Percentiles rank a stretch among this genome's conserved stretches.
phyloP scores from a whole-genome alignment of 2,888 invertebrate genomes.

The Bombyx huttoni region DNA sequence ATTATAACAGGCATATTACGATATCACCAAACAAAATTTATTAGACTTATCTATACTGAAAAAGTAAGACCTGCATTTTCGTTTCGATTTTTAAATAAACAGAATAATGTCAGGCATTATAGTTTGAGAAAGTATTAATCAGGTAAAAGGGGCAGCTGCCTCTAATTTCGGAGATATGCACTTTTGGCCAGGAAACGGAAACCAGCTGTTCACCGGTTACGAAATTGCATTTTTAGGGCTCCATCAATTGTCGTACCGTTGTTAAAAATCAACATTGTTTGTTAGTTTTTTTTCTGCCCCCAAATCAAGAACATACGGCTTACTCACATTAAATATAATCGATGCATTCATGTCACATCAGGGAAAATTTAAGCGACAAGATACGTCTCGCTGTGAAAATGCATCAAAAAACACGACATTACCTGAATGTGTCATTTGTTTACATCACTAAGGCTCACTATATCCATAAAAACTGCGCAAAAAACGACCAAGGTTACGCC shows the following conservation, averaged over 20 bases:
- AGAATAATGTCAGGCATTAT: no score
- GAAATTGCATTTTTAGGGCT: slow-evolving; percentile 68
- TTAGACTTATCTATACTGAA: no score
- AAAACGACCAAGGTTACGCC: slow-evolving; percentile 1
- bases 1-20: neutral
- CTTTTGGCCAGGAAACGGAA: slow-evolving; percentile 62
- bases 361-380: no score
- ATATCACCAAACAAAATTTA: no score
- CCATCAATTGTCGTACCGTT: slow-evolving; percentile 32
- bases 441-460: neutral
- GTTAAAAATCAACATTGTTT: neutral
- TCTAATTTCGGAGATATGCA: slow-evolving; percentile 59
- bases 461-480: slow-evolving; percentile 2
- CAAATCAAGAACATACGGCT: neutral
- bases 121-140: neutral
- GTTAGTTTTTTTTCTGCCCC: neutral
- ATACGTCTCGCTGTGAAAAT: neutral
- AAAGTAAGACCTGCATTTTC: no score
- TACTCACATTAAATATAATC: neutral
- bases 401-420: neutral
- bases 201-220: slow-evolving; percentile 57
- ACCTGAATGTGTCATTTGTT: neutral
- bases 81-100: no score
- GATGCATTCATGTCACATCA: neutral
- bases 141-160: slow-evolving; percentile 28